Evolutionary conservation across 2,113 vertebrate species (phyloP).

Genomic region (Grus americana): DNA sequence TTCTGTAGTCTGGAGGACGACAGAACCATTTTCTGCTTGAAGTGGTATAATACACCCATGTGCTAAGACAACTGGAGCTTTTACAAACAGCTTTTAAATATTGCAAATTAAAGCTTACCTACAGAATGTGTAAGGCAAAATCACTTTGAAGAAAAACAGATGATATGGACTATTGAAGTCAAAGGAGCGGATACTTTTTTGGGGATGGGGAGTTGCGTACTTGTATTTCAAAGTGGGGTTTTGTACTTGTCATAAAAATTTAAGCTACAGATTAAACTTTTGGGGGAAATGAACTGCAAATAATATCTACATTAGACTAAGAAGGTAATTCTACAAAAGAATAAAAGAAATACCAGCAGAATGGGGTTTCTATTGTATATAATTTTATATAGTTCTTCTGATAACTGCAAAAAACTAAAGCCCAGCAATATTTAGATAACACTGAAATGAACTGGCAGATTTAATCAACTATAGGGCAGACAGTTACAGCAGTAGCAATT

Average conservation of each 20-base stretch:
- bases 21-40: slow-evolving; percentile 2
- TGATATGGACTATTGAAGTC: not conserved
- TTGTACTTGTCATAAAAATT: slow-evolving; percentile 56
- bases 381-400: slow-evolving; percentile 19
- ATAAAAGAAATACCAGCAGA: slow-evolving; percentile 46
- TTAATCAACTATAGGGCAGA: not conserved
- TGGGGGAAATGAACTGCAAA: slow-evolving; percentile 32
- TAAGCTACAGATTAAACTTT: slow-evolving; percentile 25
- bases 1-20: not conserved
- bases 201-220: not conserved
- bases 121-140: not conserved
- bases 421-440: slow-evolving; percentile 56
- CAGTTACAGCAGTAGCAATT: slow-evolving; percentile 26
- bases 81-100: not conserved
- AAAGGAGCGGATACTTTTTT: not conserved
- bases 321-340: slow-evolving; percentile 40
- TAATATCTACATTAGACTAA: slow-evolving; percentile 24
- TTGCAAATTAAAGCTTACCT: not conserved
- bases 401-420: slow-evolving; percentile 30
- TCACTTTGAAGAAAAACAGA: not conserved
- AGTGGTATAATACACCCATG: not conserved
- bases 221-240: slow-evolving; percentile 40
- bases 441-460: slow-evolving; percentile 22
- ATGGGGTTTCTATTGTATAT: not conserved
- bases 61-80: not conserved